Base-by-base conservation (phyloP, 2,797 vertebrate species). In the Onychomys torridus region DNA sequence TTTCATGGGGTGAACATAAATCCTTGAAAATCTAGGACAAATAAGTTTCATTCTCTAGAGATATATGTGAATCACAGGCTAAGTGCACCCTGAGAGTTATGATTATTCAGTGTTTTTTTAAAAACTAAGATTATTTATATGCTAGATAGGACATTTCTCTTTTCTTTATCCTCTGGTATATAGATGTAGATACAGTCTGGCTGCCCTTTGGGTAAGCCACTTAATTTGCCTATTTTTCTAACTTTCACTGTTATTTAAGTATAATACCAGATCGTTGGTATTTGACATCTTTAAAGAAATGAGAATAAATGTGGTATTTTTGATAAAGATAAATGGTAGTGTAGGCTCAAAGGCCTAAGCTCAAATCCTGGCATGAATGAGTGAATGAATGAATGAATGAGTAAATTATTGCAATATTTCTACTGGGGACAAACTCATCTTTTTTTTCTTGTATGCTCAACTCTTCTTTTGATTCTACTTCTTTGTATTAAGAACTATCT, bases 81-180 rank as follows among this genome's bases (percentile, higher is more conserved):
- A 86, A 87, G 77, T 73, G 27, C 32, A n/a, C 65, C 55, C 69
- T 87, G 85, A 12, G 67, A 86, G 76, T 83, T 61, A 27, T 32
- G 37, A 17, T 94, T 90, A 86, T 94, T 94, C 29, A n/a, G 17
- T 67, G 63, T 88, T 92, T 96, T 81, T 27, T 57, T 73, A 37
- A 32, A 59, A 93, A 52, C 89, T 43, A 43, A 63, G 77, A 23
- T 89, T 89, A 19, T 29, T 79, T 90, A 2, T 67, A 14, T 69
- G 3, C 76, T 78, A n/a, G 65, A 43, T 71, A 76, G 86, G 52
- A 34, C 3, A 16, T 2, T 1, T 63, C 3, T 93, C 9, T 88
- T 91, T 32, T 59, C 76, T 95, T 84, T 3, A 0, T 23, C 46
- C 2, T 88, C 25, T 5, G 1, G 52, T 43, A 10, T 17, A 14